These are phyloP conservation scores for Rhegmatorhina hoffmannsi DNA, from an alignment of 2,113 vertebrate genomes.

Conservation along the genomic window DNA sequence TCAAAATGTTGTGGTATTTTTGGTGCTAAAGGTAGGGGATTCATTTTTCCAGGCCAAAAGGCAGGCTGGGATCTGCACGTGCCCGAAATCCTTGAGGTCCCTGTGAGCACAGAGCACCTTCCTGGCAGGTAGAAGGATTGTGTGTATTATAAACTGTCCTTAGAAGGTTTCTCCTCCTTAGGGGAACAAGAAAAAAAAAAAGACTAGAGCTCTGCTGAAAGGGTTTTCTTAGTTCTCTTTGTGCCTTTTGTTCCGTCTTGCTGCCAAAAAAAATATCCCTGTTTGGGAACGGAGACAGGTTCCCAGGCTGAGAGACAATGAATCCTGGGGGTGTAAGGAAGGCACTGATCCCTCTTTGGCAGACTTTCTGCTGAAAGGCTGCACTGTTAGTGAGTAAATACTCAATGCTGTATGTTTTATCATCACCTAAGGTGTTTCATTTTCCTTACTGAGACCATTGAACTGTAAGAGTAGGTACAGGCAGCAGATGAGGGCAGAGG, in stretches of 20 bases:
- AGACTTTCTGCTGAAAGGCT: not conserved
- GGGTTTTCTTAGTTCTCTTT: conserved; percentile 63
- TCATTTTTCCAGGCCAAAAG: not conserved
- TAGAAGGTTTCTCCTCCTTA: not conserved
- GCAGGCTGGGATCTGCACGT: not conserved
- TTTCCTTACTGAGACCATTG: not conserved
- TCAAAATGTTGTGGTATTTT: conserved; percentile 43
- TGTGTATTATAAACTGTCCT: not conserved
- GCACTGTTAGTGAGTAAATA: not conserved
- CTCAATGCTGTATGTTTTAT: not conserved
- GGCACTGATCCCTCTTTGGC: conserved; percentile 49
- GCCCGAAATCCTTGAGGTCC: not conserved
- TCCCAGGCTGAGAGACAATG: conserved; percentile 72
- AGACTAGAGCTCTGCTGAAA: conserved; percentile 30
- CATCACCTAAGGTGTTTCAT: not conserved
- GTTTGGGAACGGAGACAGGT: conserved; percentile 68
- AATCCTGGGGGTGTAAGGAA: conserved; percentile 55
- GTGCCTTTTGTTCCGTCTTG: conserved; percentile 64
- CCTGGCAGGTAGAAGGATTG: conserved; percentile 10
- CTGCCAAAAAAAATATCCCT: conserved; percentile 72
- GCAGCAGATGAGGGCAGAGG: not conserved
- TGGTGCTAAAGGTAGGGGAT: conserved; percentile 24
- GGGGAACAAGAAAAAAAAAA: not conserved
- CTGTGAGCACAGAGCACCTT: not conserved
- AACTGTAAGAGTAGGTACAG: not conserved